Percentiles rank a stretch among this genome's conserved stretches.
Evolutionary conservation across 2,797 vertebrate genomes (phyloP).

Genomic region (Delichon dasypus): DNA sequence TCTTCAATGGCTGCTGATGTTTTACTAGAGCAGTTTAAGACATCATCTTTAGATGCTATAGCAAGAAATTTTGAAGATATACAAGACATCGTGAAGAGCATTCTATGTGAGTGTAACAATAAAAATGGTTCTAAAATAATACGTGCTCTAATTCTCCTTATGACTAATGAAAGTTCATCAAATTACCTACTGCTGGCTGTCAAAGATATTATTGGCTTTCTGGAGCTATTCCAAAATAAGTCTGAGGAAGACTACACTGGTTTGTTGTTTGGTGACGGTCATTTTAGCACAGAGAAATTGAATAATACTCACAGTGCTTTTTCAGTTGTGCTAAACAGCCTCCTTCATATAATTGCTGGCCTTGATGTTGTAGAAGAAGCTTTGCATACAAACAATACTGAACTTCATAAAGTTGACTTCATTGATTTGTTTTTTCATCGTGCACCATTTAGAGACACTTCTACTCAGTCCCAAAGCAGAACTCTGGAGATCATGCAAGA

Average conservation of each 20-base stretch:
- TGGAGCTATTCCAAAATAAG: conserved; percentile 18
- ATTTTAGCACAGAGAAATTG: neutral
- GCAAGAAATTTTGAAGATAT: conserved; percentile 21
- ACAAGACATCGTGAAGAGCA: neutral
- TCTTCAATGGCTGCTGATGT: neutral
- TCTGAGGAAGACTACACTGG: neutral
- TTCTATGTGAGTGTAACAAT: conserved; percentile 8
- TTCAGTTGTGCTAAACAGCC: conserved; percentile 17
- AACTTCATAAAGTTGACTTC: conserved; percentile 13
- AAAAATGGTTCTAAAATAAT: conserved; percentile 15
- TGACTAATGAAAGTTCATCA: neutral
- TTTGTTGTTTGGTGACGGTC: neutral
- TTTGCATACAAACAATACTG: neutral
- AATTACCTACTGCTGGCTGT: neutral
- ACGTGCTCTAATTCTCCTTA: neutral
- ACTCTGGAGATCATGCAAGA: neutral
- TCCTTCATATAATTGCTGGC: conserved; percentile 6
- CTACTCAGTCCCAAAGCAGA: neutral
- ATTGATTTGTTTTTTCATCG: conserved; percentile 36
- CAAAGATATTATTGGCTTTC: conserved; percentile 4
- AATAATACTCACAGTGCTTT: neutral
- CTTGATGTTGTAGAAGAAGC: neutral
- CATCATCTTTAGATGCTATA: neutral
- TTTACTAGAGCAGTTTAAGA: conserved; percentile 15
- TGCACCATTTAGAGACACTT: neutral